A percentile compares a stretch with the other conserved stretches of the same genome.
Conservation (phyloP, 2,888 invertebrate species). For the Phytoseiulus persimilis region DNA sequence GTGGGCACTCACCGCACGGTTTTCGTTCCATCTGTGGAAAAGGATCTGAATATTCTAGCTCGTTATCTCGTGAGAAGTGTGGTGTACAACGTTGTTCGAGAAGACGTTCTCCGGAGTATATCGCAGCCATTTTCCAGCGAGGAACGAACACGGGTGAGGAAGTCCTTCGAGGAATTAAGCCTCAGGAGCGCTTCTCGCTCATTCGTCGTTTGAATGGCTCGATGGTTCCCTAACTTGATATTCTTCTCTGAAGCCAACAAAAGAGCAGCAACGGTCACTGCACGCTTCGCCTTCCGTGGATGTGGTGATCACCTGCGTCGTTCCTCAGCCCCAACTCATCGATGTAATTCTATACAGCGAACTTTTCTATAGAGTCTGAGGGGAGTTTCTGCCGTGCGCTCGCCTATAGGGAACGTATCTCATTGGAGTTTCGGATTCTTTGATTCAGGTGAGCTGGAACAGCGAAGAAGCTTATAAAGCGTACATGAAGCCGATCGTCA, state of each 20-base stretch:
- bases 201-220: too few species aligned
- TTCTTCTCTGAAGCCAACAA: neutral
- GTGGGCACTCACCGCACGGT: conserved; percentile 6
- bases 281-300: conserved; percentile 29
- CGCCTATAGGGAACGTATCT: too few species aligned
- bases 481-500: conserved; percentile 19
- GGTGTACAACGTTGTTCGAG: conserved; percentile 28
- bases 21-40: neutral
- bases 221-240: neutral
- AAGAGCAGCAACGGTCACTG: conserved; percentile 31
- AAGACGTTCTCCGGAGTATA: conserved; percentile 20
- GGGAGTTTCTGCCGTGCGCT: neutral
- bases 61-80: conserved; percentile 8
- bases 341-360: conserved; percentile 9
- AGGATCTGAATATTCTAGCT: neutral
- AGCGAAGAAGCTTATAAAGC: conserved; percentile 13
- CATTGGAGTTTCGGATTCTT: too few species aligned
- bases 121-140: conserved; percentile 6
- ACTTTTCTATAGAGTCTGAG: neutral
- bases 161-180: too few species aligned
- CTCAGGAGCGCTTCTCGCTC: too few species aligned
- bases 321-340: conserved; percentile 17
- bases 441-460: conserved; percentile 33
- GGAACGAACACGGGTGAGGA: conserved; percentile 8
- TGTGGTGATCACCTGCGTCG: conserved; percentile 14